Percentiles rank a stretch among this genome's conserved stretches.
phyloP scores from a whole-genome alignment of 2,113 vertebrate species.

The Hippocampus zosterae region DNA sequence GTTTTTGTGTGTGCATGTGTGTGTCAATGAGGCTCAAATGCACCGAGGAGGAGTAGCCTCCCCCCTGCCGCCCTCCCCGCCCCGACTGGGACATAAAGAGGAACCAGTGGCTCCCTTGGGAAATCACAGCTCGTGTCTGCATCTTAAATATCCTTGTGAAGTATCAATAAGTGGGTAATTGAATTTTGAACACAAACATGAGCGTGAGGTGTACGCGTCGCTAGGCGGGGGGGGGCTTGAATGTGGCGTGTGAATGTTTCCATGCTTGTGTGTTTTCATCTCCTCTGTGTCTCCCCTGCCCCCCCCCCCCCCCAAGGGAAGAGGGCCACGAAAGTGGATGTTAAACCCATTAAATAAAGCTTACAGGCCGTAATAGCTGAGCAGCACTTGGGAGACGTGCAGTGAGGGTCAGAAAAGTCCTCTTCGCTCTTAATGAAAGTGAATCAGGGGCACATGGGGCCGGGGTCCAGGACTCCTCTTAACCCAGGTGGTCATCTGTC shows the following conservation, averaged over 20 bases:
- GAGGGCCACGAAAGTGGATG: constrained; percentile 91
- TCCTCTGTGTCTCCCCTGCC: constrained; percentile 71
- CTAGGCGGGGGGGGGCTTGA: constrained; percentile 59
- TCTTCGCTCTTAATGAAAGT: constrained; percentile 76
- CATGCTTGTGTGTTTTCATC: constrained; percentile 74
- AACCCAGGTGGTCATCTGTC: constrained; percentile 69
- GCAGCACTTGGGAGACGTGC: constrained; percentile 79
- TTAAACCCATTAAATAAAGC: constrained; percentile 99
- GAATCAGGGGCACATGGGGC: constrained; percentile 61
- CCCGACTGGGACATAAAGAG: constrained; percentile 97
- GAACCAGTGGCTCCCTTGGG: constrained; percentile 92
- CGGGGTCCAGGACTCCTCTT: constrained; percentile 59
- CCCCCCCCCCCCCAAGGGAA: constrained; percentile 72
- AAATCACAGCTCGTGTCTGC: constrained; percentile 99
- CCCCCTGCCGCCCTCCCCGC: constrained; percentile 23
- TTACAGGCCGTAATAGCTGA: constrained; percentile 87
- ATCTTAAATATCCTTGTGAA: constrained; percentile 99
- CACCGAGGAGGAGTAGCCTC: constrained; percentile 31
- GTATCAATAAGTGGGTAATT: constrained; percentile 99
- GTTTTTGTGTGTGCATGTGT: constrained; percentile 57
- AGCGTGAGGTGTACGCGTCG: constrained; percentile 83
- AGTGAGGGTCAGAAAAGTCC: constrained; percentile 73
- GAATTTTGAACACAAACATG: constrained; percentile 99
- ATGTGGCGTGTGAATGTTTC: constrained; percentile 54
- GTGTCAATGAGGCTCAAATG: constrained; percentile 62